Conservation (phyloP, 2,888 invertebrate species). For the Steinernema carpocapsae region DNA sequence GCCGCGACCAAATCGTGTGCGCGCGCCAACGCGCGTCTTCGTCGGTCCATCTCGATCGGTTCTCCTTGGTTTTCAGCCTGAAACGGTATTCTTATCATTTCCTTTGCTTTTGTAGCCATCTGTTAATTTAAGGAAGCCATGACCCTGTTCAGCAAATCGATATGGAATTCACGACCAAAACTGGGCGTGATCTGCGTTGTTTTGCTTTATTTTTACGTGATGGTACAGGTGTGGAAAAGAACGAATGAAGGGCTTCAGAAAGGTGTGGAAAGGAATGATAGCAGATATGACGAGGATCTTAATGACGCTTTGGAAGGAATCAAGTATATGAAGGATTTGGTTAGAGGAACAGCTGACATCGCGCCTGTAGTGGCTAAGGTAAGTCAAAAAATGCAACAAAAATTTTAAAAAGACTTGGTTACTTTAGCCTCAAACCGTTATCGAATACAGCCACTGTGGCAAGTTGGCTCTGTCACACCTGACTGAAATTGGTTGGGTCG, state of each 20-base stretch:
- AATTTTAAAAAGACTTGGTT: constrained; percentile 46
- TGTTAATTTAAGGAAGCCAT: not conserved
- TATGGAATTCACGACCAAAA: constrained; percentile 12
- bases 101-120: not conserved
- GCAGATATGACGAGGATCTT: not conserved
- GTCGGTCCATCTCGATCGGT: constrained; percentile 28
- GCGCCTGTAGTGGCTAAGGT: constrained; percentile 48
- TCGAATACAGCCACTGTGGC: not conserved
- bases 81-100: not conserved
- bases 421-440: not conserved
- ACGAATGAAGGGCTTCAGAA: not conserved
- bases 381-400: constrained; percentile 28
- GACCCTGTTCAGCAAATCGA: not conserved
- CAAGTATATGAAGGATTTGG: constrained; percentile 47
- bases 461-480: not conserved
- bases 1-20: constrained; percentile 30
- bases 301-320: constrained; percentile 44
- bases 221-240: not conserved
- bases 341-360: constrained; percentile 48
- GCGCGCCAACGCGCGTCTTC: constrained; percentile 15
- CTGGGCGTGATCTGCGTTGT: not conserved
- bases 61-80: constrained; percentile 30
- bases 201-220: not conserved
- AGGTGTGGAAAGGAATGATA: not conserved
- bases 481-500: constrained; percentile 38